Evolutionary conservation across 2,888 invertebrate genomes (phyloP).

Genomic region (Melanargia galathea): DNA sequence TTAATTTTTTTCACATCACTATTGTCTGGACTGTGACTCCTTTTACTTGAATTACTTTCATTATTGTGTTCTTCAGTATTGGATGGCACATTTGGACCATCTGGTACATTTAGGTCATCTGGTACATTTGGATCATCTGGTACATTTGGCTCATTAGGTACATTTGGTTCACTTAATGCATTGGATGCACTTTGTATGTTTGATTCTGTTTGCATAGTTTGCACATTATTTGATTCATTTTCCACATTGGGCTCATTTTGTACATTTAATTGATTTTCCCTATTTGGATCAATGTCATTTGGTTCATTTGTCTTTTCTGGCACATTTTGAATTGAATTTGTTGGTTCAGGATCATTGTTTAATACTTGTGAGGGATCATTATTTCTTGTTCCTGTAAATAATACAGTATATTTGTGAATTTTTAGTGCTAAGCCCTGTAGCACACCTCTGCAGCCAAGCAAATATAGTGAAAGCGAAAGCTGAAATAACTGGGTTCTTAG

Average conservation of each 20-base stretch:
- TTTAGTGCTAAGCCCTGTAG: too few species aligned
- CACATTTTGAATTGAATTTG: not conserved
- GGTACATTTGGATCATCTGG: not conserved
- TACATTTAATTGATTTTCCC: not conserved
- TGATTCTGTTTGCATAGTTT: not conserved
- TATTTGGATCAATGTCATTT: not conserved
- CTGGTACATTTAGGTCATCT: slow-evolving; percentile 8
- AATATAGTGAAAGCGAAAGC: too few species aligned
- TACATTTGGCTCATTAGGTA: slow-evolving; percentile 3
- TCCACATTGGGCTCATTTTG: not conserved
- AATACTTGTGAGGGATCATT: slow-evolving; percentile 6
- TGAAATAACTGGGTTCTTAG: too few species aligned
- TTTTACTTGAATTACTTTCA: slow-evolving; percentile 45
- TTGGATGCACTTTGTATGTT: not conserved
- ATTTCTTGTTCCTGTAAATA: slow-evolving; percentile 19
- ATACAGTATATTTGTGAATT: not conserved
- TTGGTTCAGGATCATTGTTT: slow-evolving; percentile 10
- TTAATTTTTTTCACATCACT: slow-evolving; percentile 54
- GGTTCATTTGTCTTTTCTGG: slow-evolving; percentile 27
- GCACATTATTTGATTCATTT: not conserved
- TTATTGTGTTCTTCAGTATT: slow-evolving; percentile 1
- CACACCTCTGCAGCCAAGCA: too few species aligned
- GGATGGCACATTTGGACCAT: slow-evolving; percentile 14
- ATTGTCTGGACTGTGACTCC: slow-evolving; percentile 46
- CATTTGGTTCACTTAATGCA: slow-evolving; percentile 14